phyloP scores from a whole-genome alignment of 2,113 vertebrate species.

The Clupea harengus region DNA sequence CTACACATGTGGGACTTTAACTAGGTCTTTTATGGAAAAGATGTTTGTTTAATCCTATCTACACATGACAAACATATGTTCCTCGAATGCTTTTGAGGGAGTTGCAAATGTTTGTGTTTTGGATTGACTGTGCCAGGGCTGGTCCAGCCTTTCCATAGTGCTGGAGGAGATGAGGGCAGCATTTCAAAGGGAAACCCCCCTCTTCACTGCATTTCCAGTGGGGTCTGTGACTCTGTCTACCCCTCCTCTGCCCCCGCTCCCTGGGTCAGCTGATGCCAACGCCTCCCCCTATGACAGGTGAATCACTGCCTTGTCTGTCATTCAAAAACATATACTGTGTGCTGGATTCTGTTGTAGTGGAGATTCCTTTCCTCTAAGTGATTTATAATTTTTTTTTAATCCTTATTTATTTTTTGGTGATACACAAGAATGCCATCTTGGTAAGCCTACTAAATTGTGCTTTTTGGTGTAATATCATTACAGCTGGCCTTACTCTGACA shows the following conservation, averaged over 20 bases:
- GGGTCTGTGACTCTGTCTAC: slow-evolving; percentile 14
- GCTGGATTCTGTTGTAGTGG: too few species aligned
- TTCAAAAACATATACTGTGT: neutral
- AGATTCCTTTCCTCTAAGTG: too few species aligned
- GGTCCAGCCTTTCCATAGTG: slow-evolving; percentile 63
- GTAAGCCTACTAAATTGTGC: neutral
- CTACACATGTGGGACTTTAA: too few species aligned
- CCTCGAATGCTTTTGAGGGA: neutral
- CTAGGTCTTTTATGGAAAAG: too few species aligned
- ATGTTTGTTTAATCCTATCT: too few species aligned
- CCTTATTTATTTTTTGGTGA: neutral
- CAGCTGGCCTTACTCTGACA: slow-evolving; percentile 35
- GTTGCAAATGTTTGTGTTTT: neutral
- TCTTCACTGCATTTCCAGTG: slow-evolving; percentile 53
- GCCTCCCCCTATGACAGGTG: slow-evolving; percentile 34
- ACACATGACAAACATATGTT: too few species aligned
- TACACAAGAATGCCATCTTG: neutral
- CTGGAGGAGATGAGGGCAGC: slow-evolving; percentile 68
- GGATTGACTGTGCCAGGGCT: slow-evolving; percentile 55
- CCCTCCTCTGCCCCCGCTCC: slow-evolving; percentile 20
- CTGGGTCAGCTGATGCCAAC: slow-evolving; percentile 19
- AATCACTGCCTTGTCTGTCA: neutral
- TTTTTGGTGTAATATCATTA: slow-evolving; percentile 17
- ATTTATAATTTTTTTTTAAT: too few species aligned
- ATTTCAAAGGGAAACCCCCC: slow-evolving; percentile 67